Conservation (phyloP, 1,140 invertebrate genomes). For the Temnothorax longispinosus region DNA sequence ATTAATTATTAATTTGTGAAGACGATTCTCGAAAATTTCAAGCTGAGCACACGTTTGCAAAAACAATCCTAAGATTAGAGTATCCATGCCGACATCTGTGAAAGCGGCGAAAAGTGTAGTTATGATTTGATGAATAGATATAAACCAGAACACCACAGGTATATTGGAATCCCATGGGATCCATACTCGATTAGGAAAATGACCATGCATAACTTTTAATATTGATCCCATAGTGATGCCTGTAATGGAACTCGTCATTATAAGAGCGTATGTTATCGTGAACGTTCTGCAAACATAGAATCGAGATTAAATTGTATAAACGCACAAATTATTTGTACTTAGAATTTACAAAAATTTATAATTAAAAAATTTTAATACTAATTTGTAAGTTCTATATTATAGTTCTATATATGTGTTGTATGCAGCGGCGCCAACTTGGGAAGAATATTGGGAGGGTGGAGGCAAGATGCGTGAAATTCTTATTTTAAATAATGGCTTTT, state of each 20-base stretch:
- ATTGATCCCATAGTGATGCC: slow-evolving; percentile 15
- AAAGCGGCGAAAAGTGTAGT: background rate
- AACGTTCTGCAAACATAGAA: background rate
- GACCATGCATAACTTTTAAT: background rate
- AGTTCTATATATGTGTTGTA: no score
- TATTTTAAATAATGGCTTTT: no score
- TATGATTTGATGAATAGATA: slow-evolving; percentile 35
- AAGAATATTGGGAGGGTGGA: no score
- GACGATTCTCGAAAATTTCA: slow-evolving; percentile 56
- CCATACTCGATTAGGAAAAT: slow-evolving; percentile 48
- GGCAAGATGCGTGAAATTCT: no score
- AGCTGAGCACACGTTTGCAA: slow-evolving; percentile 62
- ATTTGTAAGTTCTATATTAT: no score
- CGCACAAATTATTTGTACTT: background rate
- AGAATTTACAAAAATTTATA: slow-evolving; percentile 42
- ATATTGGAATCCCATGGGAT: slow-evolving; percentile 34
- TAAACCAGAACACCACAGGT: slow-evolving; percentile 5
- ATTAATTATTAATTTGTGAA: slow-evolving; percentile 7
- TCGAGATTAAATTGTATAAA: background rate
- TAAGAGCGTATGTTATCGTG: background rate
- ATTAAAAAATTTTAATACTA: no score
- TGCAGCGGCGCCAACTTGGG: no score
- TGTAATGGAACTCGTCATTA: background rate
- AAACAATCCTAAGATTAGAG: slow-evolving; percentile 56
- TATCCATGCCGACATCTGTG: slow-evolving; percentile 48